These are phyloP conservation scores for Zaprionus camerounensis DNA, from an alignment of 1,140 invertebrate species.

Conservation along the genomic window DNA sequence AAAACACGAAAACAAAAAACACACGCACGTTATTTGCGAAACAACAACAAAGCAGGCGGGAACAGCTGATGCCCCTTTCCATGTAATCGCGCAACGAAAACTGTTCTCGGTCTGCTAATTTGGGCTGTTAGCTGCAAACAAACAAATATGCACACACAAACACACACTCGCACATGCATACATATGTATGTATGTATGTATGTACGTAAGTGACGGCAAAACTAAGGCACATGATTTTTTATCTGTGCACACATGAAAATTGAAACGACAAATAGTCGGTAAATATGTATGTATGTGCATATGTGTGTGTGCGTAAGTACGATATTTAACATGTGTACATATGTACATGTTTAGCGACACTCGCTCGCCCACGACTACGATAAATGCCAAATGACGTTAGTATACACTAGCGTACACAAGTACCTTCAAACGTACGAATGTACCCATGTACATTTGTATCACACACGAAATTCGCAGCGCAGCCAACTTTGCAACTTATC, in stretches of 20 bases:
- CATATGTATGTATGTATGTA: neutral
- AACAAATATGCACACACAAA: slow-evolving; percentile 11
- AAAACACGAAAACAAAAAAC: slow-evolving; percentile 17
- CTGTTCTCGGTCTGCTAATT: slow-evolving; percentile 31
- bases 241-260: slow-evolving; percentile 65
- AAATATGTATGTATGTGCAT: slow-evolving; percentile 16
- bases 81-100: slow-evolving; percentile 25
- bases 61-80: slow-evolving; percentile 39
- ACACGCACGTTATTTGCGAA: slow-evolving; percentile 18
- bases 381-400: slow-evolving; percentile 33
- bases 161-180: neutral
- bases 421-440: slow-evolving; percentile 1
- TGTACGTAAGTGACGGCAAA: slow-evolving; percentile 31
- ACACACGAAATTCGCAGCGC: slow-evolving; percentile 9
- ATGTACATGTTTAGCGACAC: slow-evolving; percentile 28
- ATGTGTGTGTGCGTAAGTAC: slow-evolving; percentile 20
- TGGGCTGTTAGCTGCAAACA: slow-evolving; percentile 24
- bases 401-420: slow-evolving; percentile 10
- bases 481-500: slow-evolving; percentile 25
- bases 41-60: neutral
- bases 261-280: slow-evolving; percentile 63
- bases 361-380: slow-evolving; percentile 26
- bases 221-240: slow-evolving; percentile 69
- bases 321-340: slow-evolving; percentile 31
- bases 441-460: slow-evolving; percentile 17